phyloP scores from a whole-genome alignment of 2,888 invertebrate species.

The Odontocolon sp. region DNA sequence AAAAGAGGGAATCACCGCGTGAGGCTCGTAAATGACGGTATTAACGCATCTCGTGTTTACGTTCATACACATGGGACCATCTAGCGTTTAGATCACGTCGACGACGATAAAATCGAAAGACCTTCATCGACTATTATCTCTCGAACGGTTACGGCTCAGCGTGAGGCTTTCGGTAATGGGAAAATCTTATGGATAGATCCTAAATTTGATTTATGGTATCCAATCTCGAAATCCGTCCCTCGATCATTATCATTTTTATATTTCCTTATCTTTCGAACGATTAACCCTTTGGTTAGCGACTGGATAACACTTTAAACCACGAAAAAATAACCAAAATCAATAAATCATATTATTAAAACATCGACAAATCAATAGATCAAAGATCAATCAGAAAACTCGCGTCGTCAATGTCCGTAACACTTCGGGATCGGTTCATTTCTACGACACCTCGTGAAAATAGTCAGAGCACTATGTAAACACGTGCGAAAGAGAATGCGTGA shows the following conservation, averaged over 20 bases:
- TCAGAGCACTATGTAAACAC: no score
- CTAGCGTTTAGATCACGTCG: constrained; percentile 34
- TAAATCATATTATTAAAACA: no score
- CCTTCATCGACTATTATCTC: constrained; percentile 42
- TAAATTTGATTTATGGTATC: constrained; percentile 33
- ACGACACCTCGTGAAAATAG: no score
- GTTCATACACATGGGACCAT: constrained; percentile 9
- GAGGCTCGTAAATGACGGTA: constrained; percentile 66
- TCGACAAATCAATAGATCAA: no score
- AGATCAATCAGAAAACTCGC: no score
- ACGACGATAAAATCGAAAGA: constrained; percentile 60
- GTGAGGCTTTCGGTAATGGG: background rate
- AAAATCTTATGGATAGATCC: background rate
- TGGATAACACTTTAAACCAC: no score
- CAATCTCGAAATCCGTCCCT: constrained; percentile 11
- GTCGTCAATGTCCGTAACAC: no score
- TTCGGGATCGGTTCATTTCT: no score
- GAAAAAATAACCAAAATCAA: no score
- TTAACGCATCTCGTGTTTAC: constrained; percentile 51
- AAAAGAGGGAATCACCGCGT: constrained; percentile 15
- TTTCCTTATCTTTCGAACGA: no score
- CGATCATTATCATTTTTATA: constrained; percentile 10
- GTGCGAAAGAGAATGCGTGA: no score
- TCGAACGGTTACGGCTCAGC: constrained; percentile 22
- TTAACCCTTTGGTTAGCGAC: no score